A percentile compares a stretch with the other conserved stretches of the same genome.
These are phyloP conservation scores for Cetonia aurata DNA, from an alignment of 2,888 invertebrate genomes.

Conservation along the genomic window DNA sequence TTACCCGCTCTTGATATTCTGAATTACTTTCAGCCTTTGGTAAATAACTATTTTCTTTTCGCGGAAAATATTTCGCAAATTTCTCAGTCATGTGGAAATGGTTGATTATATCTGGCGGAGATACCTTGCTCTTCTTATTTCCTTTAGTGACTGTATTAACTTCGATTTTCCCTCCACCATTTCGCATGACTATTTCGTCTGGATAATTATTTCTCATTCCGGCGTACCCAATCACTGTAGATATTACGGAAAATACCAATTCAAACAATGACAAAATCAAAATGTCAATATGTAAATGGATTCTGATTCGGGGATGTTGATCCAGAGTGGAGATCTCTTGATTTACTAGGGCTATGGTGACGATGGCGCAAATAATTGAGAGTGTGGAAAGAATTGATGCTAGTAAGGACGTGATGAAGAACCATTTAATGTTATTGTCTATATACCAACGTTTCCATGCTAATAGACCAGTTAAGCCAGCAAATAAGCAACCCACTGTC, in stretches of 20 bases:
- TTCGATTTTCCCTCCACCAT: conserved; percentile 68
- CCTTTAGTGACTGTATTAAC: conserved; percentile 72
- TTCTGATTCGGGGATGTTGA: conserved; percentile 21
- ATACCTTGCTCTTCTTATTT: conserved; percentile 68
- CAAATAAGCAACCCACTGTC: conserved; percentile 68
- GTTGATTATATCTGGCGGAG: conserved; percentile 70
- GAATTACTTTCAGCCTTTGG: conserved; percentile 65
- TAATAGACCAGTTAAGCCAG: conserved; percentile 70
- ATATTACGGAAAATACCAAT: conserved; percentile 73
- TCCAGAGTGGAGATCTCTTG: conserved; percentile 16
- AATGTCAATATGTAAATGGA: conserved; percentile 70
- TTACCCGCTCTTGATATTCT: conserved; percentile 67
- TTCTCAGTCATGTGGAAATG: conserved; percentile 70
- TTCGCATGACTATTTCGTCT: conserved; percentile 65
- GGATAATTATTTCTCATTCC: conserved; percentile 75
- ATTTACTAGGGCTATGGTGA: conserved; percentile 37
- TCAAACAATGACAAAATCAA: conserved; percentile 72
- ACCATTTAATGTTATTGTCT: conserved; percentile 74
- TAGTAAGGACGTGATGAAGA: conserved; percentile 71
- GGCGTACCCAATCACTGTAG: conserved; percentile 71
- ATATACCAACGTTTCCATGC: conserved; percentile 78
- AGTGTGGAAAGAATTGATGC: conserved; percentile 66
- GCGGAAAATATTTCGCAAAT: conserved; percentile 69
- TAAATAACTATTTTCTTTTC: conserved; percentile 58
- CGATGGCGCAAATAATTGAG: conserved; percentile 42